Evolutionary conservation across 1,140 invertebrate genomes (phyloP).

Genomic region (Meloidogyne hapla): DNA sequence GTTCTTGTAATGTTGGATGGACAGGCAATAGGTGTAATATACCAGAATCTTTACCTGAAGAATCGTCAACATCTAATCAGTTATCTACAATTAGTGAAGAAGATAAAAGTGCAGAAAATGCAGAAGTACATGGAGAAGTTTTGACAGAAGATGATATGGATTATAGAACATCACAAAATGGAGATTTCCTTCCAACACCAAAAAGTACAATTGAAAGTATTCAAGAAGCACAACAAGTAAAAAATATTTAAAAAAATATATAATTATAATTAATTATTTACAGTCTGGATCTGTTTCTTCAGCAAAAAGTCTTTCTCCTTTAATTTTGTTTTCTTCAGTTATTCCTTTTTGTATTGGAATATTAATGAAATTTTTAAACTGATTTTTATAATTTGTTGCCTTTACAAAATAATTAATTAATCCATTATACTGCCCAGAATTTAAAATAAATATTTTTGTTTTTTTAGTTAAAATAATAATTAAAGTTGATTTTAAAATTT

Average conservation of each 20-base stretch:
- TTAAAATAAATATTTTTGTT: no score
- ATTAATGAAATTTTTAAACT: no score
- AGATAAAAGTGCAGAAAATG: not conserved
- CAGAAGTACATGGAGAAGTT: not conserved
- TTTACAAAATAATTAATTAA: no score
- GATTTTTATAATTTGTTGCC: no score
- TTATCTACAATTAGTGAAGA: not conserved
- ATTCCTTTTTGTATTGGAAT: no score
- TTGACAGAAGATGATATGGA: not conserved
- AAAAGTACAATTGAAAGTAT: slow-evolving; percentile 1
- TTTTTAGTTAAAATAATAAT: no score
- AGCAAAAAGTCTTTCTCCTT: not conserved
- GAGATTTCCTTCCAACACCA: not conserved
- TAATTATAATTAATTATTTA: not conserved
- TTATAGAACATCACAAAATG: not conserved
- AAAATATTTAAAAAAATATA: not conserved
- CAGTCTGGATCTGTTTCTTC: not conserved
- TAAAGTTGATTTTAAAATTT: no score
- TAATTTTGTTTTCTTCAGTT: no score
- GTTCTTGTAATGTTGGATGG: slow-evolving; percentile 58
- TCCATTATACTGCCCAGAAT: no score
- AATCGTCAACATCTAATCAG: not conserved
- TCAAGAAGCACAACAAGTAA: not conserved
- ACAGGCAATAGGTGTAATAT: slow-evolving; percentile 55
- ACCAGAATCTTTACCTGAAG: slow-evolving; percentile 21